Evolutionary conservation across 2,797 vertebrate genomes (phyloP), one percentile per base, ranked within the genome.

Genomic region (Megaceryle alcyon): DNA sequence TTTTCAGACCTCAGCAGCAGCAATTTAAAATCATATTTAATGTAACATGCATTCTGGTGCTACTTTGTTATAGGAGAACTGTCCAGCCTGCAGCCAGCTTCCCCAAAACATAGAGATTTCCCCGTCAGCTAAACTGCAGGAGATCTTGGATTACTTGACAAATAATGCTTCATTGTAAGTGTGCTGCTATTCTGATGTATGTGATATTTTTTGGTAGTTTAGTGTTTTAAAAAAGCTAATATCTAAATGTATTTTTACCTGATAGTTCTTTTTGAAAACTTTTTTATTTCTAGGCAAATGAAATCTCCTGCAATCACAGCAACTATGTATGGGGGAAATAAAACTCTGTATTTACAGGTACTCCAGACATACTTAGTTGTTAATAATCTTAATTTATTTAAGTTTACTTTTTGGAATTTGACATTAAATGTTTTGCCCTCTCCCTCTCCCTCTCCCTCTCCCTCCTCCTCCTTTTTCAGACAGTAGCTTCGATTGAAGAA

Each of bases 341-440:
- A 99, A 97, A 99, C 99, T 35, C 98, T 99, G 92, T 99, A 99
- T 98, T 98, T 99, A 98, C 99, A 99, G 99, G 99, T 99, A 97
- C 98, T 80, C 41, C 66, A 10, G 91, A 64, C 33, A 26, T 64
- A 61, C 2, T 6, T 86, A 43, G 53, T 71, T 90, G 9, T 76
- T 8, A 65, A 18, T 81, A 41, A 23, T 84, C 49, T 80, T 69
- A 31, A 70, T 88, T 76, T 75, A 77, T 73, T 92, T 84, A 35
- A 88, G 35, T 57, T 91, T 95, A 48, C 43, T 51, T 90, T 22
- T 57, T 28, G 56, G 43, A 68, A 83, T 68, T 83, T 64, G 78
- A 88, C 56, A 41, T 26, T 60, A 89, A 88, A 92, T 82, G 20
- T 69, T 97, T 9, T 33, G 33, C 33, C 33, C 33, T 33, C 33